Conservation (phyloP, 2,797 vertebrate genomes). For the Bucorvus abyssinicus region DNA sequence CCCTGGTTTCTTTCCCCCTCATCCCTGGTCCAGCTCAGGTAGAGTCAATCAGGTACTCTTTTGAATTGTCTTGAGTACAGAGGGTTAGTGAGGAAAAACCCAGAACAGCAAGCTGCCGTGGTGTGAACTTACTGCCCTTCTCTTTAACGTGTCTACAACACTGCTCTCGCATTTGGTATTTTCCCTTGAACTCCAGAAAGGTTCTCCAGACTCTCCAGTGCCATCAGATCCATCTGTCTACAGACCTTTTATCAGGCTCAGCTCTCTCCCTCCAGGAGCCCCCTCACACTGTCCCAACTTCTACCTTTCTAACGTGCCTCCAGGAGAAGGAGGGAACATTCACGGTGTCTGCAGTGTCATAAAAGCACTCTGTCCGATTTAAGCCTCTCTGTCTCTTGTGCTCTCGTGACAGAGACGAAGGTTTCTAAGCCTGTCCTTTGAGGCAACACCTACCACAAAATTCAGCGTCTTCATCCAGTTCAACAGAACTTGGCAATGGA, state of each 20-base stretch:
- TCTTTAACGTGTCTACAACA: neutral
- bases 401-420: neutral
- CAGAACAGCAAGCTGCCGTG: neutral
- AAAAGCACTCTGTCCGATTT: neutral
- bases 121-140: neutral
- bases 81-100: neutral
- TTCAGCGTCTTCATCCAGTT: neutral
- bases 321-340: neutral
- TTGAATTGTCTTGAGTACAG: neutral
- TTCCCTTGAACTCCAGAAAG: neutral
- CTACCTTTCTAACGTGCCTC: neutral
- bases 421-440: neutral
- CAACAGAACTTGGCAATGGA: neutral
- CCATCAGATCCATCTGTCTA: neutral
- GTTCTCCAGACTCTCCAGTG: neutral
- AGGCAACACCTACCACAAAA: neutral
- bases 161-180: neutral
- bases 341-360: neutral
- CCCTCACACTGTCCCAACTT: neutral
- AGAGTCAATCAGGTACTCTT: neutral
- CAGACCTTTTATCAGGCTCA: neutral
- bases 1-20: neutral
- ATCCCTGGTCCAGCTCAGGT: neutral
- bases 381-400: neutral
- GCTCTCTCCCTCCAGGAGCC: neutral